Base-by-base conservation (phyloP, 2,797 vertebrate genomes). In the Aeoliscus strigatus region DNA sequence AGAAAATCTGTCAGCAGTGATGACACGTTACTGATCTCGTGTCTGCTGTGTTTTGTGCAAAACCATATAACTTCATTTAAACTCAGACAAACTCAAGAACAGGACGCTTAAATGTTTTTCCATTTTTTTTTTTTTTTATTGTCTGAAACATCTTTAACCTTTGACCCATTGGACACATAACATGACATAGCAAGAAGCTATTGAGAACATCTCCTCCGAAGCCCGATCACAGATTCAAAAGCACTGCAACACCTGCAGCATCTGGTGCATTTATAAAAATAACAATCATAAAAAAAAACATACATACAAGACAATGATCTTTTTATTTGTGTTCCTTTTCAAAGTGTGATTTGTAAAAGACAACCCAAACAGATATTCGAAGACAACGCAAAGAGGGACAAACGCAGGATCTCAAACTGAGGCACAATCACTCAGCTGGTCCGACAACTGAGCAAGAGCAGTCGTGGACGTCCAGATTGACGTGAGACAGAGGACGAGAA, bases 111-210 rank as follows among this genome's bases (percentile, higher is more conserved):
- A 51, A 63, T 57, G 35, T 46, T 38, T 77, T 82, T 72, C 43
- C 43, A 73, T 56, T 60, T 82, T 89, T 89, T 88, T 83, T 85
- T 88, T 80, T 88, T 21, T 21, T 89, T 89, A 85, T 86, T 88
- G 80, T 80, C 68, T 73, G 85, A 86, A 88, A 87, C 71, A 67
- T 75, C 63, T 58, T 80, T 76, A 64, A 70, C 69, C 75, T 75
- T 84, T 77, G 58, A 86, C 73, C 81, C 82, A 83, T 57, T 75
- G 60, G 77, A 85, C 81, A 86, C 66, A 77, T 58, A 71, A 75
- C 75, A 82, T 64, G 59, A 56, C 23, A 75, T 74, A 75, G 69
- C 70, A 78, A 79, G 81, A 81, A 80, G 71, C 79, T 77, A 77
- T 70, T 44, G 66, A 86, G 68, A 84, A 86, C 80, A 66, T 74